Evolutionary conservation across 64 coral and sea anemone species (phyloP), one percentile per base, ranked within the genome.

Genomic region (Pachyseris speciosa): DNA sequence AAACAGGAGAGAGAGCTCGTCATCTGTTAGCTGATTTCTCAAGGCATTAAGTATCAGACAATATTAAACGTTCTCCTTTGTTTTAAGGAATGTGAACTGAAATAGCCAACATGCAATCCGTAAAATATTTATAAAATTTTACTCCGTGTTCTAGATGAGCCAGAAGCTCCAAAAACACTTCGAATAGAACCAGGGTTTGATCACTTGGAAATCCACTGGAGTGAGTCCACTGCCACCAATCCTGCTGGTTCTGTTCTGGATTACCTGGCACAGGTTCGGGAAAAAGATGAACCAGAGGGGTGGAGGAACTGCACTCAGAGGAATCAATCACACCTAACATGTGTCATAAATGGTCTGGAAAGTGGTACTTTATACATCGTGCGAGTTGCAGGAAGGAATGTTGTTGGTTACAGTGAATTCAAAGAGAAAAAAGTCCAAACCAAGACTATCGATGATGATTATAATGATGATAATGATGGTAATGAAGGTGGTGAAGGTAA

Each of bases 141-240:
- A 7, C 9, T 28, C n/a, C 27, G 4, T 24, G 2, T 30, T 30
- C 9, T 48, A 74, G 72, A 4, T 45, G 42, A 43, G 25, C 72
- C 72, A 74, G 41, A 74, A 30, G 24, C 72, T 2, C 72, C 72
- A 27, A 12, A 12, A 74, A 45, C 48, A 0, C 22, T 74, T 42
- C 24, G 2, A 29, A 48, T 74, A 6, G 24, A 47, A 4, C 10
- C 40, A 74, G 72, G 72, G 0, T 9, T 48, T 74, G 12, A 74
- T 74, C 7, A 74, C 22, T 27, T 74, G 40, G 41, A 47, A 74
- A 74, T 74, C 5, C 72, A 48, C 4, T 74, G 72, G 72, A 27
- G 48, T 7, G 72, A n/a, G 2, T 74, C 72, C 40, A 15, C 19
- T 57, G 5, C 48, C 42, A 47, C 72, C 7, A 6, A 31, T 47